phyloP scores from a whole-genome alignment of 1,140 invertebrate genomes.

The Drosophila nigrodunni region DNA sequence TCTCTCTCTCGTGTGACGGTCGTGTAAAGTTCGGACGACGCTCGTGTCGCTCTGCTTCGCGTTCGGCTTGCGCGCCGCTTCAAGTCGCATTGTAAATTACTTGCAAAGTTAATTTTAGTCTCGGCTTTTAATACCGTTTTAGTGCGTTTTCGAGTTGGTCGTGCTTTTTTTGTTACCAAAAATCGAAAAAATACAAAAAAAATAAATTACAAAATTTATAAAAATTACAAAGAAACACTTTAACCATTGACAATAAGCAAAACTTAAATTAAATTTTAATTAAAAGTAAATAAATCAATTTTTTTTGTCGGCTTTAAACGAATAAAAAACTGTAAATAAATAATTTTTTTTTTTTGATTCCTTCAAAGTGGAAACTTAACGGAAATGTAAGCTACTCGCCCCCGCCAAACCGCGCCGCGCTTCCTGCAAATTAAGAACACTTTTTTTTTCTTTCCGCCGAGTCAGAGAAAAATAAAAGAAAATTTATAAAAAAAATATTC shows the following conservation, averaged over 20 bases:
- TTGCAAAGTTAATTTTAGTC: conserved; percentile 84
- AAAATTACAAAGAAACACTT: neutral
- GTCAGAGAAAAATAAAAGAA: conserved; percentile 9
- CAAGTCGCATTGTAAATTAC: conserved; percentile 75
- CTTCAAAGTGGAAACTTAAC: conserved; percentile 43
- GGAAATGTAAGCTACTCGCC: conserved; percentile 84
- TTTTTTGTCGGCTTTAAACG: neutral
- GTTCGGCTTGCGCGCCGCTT: conserved; percentile 51
- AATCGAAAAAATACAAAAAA: conserved; percentile 32
- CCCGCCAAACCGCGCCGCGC: conserved; percentile 54
- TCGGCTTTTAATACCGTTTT: conserved; percentile 84
- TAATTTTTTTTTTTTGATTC: conserved; percentile 4
- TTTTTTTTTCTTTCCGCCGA: conserved; percentile 17
- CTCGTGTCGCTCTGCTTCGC: conserved; percentile 47
- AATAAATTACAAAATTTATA: conserved; percentile 6
- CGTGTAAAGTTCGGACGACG: conserved; percentile 29
- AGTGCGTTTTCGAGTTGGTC: conserved; percentile 84
- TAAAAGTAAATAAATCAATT: neutral
- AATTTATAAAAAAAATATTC: conserved; percentile 52
- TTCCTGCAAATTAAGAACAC: conserved; percentile 53
- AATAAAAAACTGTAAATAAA: neutral
- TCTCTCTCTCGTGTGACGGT: conserved; percentile 9
- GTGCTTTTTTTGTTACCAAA: conserved; percentile 66
- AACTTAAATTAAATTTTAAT: neutral
- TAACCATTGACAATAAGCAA: conserved; percentile 13